A percentile compares a stretch with the other conserved stretches of the same genome.
Evolutionary conservation across 2,113 vertebrate genomes (phyloP).

Genomic region (Pelecanus crispus): DNA sequence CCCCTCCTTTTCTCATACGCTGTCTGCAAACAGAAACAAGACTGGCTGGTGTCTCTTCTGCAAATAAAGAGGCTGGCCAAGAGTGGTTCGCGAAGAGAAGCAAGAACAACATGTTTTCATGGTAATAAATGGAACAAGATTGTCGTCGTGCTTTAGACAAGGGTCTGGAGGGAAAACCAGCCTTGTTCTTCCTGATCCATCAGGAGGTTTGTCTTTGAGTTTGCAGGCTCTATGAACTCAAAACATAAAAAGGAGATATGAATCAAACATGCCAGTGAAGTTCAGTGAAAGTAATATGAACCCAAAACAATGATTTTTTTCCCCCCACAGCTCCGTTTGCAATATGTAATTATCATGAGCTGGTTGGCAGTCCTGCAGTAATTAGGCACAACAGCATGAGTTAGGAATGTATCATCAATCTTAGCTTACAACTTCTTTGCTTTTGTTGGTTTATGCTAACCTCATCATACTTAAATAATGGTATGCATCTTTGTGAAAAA

Average conservation of each 20-base stretch:
- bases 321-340: not conserved
- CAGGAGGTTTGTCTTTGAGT: not conserved
- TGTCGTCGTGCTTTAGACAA: not conserved
- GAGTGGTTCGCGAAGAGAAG: not conserved
- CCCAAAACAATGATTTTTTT: not conserved
- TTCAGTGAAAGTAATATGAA: not conserved
- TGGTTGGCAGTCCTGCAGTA: constrained; percentile 13
- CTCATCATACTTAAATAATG: not conserved
- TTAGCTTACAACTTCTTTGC: not conserved
- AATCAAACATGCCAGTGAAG: not conserved
- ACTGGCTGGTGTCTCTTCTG: not conserved
- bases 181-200: not conserved
- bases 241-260: not conserved
- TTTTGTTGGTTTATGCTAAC: constrained; percentile 11
- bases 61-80: not conserved
- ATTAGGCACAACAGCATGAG: not conserved
- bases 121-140: not conserved
- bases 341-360: not conserved
- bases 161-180: not conserved
- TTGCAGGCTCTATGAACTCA: not conserved
- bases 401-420: constrained; percentile 14
- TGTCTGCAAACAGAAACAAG: not conserved
- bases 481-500: not conserved
- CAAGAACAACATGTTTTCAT: not conserved
- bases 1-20: not conserved